Conservation (phyloP, 2,888 invertebrate genomes). For the Torymus auratus region DNA sequence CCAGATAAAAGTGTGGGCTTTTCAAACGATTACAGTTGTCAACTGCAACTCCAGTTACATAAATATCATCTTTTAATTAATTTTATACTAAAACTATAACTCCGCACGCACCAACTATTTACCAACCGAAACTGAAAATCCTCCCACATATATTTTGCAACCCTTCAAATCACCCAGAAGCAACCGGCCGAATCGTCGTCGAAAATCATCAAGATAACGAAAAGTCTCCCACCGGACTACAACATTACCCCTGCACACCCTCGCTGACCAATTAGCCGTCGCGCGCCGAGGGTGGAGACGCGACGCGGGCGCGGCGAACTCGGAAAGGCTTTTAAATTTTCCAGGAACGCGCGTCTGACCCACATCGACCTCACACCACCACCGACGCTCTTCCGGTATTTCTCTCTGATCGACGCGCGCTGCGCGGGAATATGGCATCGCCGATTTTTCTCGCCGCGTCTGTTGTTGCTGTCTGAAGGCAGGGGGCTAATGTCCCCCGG, state of each 20-base stretch:
- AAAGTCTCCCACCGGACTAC: background rate
- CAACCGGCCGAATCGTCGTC: background rate
- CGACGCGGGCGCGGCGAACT: constrained; percentile 13
- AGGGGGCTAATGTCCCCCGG: no score
- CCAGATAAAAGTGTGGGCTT: no score
- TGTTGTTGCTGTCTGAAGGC: no score
- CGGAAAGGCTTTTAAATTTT: constrained; percentile 56
- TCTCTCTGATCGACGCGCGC: background rate
- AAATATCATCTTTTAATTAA: no score
- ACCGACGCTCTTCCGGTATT: background rate
- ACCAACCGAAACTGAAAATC: no score
- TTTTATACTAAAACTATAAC: no score
- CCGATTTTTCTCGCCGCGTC: constrained; percentile 15
- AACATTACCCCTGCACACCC: background rate
- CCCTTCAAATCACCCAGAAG: no score
- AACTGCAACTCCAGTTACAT: no score
- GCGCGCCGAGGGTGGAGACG: background rate
- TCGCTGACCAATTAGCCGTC: constrained; percentile 45
- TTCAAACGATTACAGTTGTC: no score
- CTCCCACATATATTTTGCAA: no score
- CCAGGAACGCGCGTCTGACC: constrained; percentile 62
- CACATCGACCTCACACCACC: constrained; percentile 66
- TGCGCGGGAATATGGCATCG: background rate
- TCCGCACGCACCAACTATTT: no score
- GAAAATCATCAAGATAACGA: constrained; percentile 31